These are phyloP conservation scores for Phrixothrix hirtus DNA, from an alignment of 2,888 invertebrate genomes.

Conservation along the genomic window DNA sequence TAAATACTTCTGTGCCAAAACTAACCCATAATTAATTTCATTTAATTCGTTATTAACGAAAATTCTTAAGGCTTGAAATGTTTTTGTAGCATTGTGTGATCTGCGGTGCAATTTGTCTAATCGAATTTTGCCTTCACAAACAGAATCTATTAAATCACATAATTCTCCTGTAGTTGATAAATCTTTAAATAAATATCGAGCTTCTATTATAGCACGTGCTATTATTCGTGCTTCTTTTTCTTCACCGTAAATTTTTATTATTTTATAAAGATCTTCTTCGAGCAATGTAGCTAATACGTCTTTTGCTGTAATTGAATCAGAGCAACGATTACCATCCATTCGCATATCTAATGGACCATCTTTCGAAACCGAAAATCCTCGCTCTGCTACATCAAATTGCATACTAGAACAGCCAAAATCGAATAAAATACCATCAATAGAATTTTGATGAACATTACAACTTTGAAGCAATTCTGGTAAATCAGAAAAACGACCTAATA, in stretches of 20 bases:
- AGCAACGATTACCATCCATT: constrained; percentile 80
- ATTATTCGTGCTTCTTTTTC: constrained; percentile 86
- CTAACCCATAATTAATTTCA: constrained; percentile 87
- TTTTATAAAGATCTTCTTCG: constrained; percentile 77
- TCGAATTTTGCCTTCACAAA: constrained; percentile 58
- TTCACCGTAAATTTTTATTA: constrained; percentile 91
- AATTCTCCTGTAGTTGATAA: constrained; percentile 84
- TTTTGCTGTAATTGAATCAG: constrained; percentile 78
- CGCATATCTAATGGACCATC: constrained; percentile 94
- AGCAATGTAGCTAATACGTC: constrained; percentile 81
- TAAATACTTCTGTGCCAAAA: constrained; percentile 75
- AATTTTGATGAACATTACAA: constrained; percentile 63
- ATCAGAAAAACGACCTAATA: constrained; percentile 88
- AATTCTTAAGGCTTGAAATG: constrained; percentile 91
- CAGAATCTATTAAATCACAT: constrained; percentile 60
- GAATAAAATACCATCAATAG: constrained; percentile 85
- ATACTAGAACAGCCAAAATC: constrained; percentile 96
- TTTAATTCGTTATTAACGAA: constrained; percentile 97
- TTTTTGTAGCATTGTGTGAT: constrained; percentile 85
- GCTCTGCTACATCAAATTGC: constrained; percentile 81
- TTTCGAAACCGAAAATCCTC: constrained; percentile 85
- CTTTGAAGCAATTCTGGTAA: constrained; percentile 68
- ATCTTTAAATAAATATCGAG: constrained; percentile 63
- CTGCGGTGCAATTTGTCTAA: constrained; percentile 75
- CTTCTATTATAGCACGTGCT: constrained; percentile 83